Base-by-base conservation (phyloP, 2,113 vertebrate species). In the Vicugna pacos region DNA sequence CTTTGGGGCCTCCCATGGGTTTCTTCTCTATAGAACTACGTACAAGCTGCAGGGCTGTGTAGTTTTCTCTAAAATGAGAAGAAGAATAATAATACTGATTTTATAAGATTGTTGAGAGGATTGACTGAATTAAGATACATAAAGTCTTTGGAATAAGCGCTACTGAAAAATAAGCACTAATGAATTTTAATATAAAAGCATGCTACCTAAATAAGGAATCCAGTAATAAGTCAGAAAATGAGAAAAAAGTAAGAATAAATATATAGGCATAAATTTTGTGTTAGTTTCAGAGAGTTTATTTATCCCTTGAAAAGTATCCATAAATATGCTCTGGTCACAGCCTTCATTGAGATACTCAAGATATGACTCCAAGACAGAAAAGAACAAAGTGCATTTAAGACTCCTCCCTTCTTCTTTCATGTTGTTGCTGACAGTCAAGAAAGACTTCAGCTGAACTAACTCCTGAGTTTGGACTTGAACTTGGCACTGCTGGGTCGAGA, bases 171-270 rank as follows among this genome's bases (percentile, higher is more conserved):
- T 32, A 50, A 62, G 14, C 13, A 54, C 52, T 65, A 81, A 84
- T 65, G 38, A 86, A 97, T 82, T 95, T 65, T 89, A 91, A 67
- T 79, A 32, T 38, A 54, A 89, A 86, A 72, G 6, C 60, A 65
- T n/a, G 8, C 42, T 87, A 24, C 52, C 48, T 72, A 89, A 92
- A 42, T 83, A 81, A 95, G 12, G 16, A 89, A 69, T 92, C 64
- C 24, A 93, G 28, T 19, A 95, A 67, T 87, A 87, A 79, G 24
- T 64, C 35, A 70, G 48, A 70, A 85, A 79, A 24, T 56, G 76
- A 35, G 76, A 56, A 79, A 54, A 89, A 72, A 80, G 4, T 20
- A 38, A 92, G 42, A 75, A 91, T 48, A 85, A 85, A 79, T 75
- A 62, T 6, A 82, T 35, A 80, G 52, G 38, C 30, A 92, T 20